Evolutionary conservation across 2,888 invertebrate species (phyloP).

Genomic region (Tipula unca): DNA sequence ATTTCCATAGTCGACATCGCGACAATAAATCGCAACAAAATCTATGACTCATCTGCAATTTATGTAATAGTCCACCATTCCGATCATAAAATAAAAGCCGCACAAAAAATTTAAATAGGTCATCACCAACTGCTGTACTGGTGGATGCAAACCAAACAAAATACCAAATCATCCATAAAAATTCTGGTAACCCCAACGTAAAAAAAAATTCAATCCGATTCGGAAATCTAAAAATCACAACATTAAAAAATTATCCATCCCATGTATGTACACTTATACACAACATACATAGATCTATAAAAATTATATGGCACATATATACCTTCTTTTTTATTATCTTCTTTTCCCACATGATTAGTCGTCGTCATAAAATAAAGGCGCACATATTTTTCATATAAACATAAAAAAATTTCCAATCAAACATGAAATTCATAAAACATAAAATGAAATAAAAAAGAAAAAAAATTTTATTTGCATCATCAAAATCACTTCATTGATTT

Average conservation of each 20-base stretch:
- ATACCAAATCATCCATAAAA: neutral
- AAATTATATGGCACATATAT: neutral
- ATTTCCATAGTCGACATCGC: no score
- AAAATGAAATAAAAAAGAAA: neutral
- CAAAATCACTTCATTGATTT: conserved; percentile 14
- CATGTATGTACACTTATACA: neutral
- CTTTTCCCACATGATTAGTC: conserved; percentile 8
- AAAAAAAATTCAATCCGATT: neutral
- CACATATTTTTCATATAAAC: conserved; percentile 14
- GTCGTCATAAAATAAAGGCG: neutral
- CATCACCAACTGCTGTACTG: neutral
- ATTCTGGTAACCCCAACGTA: neutral
- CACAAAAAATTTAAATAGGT: neutral
- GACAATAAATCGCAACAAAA: no score
- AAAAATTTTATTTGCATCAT: neutral
- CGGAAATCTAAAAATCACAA: neutral
- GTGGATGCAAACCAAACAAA: neutral
- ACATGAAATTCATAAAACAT: conserved; percentile 8
- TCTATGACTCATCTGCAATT: neutral
- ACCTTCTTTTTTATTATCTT: neutral
- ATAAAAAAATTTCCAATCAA: conserved; percentile 8
- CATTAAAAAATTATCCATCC: conserved; percentile 14
- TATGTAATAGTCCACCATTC: neutral
- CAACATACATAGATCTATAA: neutral
- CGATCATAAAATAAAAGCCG: neutral